Percentiles rank a stretch among this genome's conserved stretches.
phyloP scores from a whole-genome alignment of 2,888 invertebrate species.

The Uloborus plumipes region DNA sequence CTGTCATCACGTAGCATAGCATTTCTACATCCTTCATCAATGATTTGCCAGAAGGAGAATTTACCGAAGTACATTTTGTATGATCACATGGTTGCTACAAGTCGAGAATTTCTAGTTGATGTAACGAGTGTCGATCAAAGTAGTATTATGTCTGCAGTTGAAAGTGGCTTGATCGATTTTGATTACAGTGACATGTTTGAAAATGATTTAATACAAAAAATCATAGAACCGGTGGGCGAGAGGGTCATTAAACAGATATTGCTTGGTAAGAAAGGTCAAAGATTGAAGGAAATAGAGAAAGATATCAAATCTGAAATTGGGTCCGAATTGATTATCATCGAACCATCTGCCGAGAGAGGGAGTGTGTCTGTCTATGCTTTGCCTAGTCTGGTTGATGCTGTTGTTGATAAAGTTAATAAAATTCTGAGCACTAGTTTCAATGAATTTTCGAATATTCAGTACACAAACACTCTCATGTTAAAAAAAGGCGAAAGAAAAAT shows the following conservation, averaged over 20 bases:
- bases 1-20: slow-evolving; percentile 16
- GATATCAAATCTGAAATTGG: slow-evolving; percentile 30
- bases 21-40: slow-evolving; percentile 24
- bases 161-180: slow-evolving; percentile 7
- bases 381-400: slow-evolving; percentile 24
- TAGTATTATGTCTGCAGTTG: slow-evolving; percentile 13
- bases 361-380: slow-evolving; percentile 38
- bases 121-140: slow-evolving; percentile 31
- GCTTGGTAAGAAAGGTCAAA: slow-evolving; percentile 22
- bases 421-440: slow-evolving; percentile 26
- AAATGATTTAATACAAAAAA: not conserved
- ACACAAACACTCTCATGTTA: slow-evolving; percentile 22
- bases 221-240: slow-evolving; percentile 45
- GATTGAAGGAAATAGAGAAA: slow-evolving; percentile 27
- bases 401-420: slow-evolving; percentile 13
- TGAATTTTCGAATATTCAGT: slow-evolving; percentile 22
- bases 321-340: slow-evolving; percentile 36
- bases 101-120: slow-evolving; percentile 20
- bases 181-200: slow-evolving; percentile 39
- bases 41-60: slow-evolving; percentile 28
- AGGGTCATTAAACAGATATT: slow-evolving; percentile 42
- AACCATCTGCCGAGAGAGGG: slow-evolving; percentile 39
- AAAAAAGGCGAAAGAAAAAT: slow-evolving; percentile 20
- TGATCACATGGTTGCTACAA: slow-evolving; percentile 18
- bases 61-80: slow-evolving; percentile 43